These are phyloP conservation scores for Drosophila parthenogenetica DNA, from an alignment of 2,888 invertebrate genomes.

Conservation along the genomic window DNA sequence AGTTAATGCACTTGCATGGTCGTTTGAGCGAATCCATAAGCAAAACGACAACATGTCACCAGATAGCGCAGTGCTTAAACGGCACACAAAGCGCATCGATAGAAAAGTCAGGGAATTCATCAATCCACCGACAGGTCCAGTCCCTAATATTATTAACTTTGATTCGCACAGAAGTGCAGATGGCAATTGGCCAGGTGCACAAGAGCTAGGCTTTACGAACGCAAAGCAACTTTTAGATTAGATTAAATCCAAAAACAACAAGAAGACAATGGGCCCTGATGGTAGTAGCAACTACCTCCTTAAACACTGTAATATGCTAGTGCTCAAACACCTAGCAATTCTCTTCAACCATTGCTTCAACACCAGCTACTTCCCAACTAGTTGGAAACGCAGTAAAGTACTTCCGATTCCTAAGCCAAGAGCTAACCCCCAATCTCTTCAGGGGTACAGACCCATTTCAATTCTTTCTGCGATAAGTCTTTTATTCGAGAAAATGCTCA, in stretches of 20 bases:
- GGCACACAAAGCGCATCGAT: not conserved
- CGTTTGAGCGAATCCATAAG: slow-evolving; percentile 16
- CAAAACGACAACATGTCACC: slow-evolving; percentile 6
- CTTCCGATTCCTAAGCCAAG: slow-evolving; percentile 12
- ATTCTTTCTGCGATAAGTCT: slow-evolving; percentile 16
- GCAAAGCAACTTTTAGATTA: not conserved
- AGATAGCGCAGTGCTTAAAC: not conserved
- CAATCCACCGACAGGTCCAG: not conserved
- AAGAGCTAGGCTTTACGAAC: slow-evolving; percentile 3
- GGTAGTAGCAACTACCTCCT: slow-evolving; percentile 9
- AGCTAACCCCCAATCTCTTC: not conserved
- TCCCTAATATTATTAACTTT: not conserved
- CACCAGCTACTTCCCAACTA: not conserved
- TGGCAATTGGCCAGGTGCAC: slow-evolving; percentile 2
- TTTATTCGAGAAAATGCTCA: slow-evolving; percentile 2
- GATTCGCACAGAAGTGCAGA: not conserved
- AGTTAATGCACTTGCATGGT: slow-evolving; percentile 23
- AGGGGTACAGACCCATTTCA: slow-evolving; percentile 14
- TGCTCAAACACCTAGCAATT: not conserved
- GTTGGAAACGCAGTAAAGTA: not conserved
- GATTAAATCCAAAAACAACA: slow-evolving; percentile 1
- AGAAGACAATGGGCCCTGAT: slow-evolving; percentile 2
- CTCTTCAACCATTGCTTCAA: slow-evolving; percentile 1
- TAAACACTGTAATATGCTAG: slow-evolving; percentile 1
- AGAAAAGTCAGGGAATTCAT: not conserved